Evolutionary conservation across 1,140 invertebrate species (phyloP).

Genomic region (Chlorops oryzae): DNA sequence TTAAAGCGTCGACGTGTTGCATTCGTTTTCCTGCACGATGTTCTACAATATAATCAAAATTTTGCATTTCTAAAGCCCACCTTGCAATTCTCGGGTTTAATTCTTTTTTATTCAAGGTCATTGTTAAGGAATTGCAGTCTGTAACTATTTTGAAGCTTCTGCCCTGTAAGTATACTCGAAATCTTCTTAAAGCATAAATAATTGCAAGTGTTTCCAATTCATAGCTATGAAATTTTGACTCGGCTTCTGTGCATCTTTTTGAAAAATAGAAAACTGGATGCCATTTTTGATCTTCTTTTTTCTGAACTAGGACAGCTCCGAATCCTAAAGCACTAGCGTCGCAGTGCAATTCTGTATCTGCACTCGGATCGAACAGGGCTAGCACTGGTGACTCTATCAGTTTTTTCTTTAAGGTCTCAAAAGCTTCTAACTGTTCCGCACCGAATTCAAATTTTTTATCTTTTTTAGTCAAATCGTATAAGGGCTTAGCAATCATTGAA

Average conservation of each 20-base stretch:
- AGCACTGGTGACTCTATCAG: conserved; percentile 16
- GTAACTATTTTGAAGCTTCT: conserved; percentile 48
- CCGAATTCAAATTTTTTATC: conserved; percentile 16
- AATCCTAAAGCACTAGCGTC: conserved; percentile 19
- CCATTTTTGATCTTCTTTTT: conserved; percentile 21
- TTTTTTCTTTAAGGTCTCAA: conserved; percentile 8
- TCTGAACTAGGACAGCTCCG: conserved; percentile 34
- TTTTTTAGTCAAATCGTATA: conserved; percentile 18
- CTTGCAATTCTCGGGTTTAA: conserved; percentile 35
- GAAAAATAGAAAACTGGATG: conserved; percentile 24
- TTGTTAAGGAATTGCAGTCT: conserved; percentile 36
- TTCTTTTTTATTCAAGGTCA: conserved; percentile 39
- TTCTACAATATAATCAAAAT: not conserved
- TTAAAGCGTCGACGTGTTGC: conserved; percentile 34
- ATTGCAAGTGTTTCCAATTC: conserved; percentile 50
- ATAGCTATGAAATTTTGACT: conserved; percentile 47
- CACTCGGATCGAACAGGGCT: no score
- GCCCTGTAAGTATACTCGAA: conserved; percentile 49
- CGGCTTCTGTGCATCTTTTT: conserved; percentile 36
- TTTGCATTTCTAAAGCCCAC: conserved; percentile 22
- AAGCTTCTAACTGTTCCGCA: conserved; percentile 4
- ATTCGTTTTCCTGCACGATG: conserved; percentile 16
- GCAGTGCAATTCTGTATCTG: no score
- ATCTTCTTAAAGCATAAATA: conserved; percentile 43
- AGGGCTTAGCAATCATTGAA: conserved; percentile 22